phyloP scores from a whole-genome alignment of 1,140 invertebrate species.

The Lordiphosa collinella region DNA sequence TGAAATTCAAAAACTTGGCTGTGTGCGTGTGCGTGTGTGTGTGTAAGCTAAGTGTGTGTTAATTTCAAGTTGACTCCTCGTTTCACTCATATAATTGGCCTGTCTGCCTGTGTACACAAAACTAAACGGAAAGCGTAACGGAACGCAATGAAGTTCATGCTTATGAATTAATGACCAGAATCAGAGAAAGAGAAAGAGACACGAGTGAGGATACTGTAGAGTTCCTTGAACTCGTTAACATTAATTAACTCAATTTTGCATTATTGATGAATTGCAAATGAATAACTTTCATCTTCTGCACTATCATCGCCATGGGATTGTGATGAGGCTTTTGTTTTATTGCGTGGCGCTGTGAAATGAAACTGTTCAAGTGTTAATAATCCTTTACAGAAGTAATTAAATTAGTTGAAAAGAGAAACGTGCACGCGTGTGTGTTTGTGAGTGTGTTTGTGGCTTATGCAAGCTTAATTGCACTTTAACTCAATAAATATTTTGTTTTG shows the following conservation, averaged over 20 bases:
- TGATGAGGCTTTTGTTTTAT: too few species aligned
- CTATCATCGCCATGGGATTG: too few species aligned
- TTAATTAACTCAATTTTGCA: too few species aligned
- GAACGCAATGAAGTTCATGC: constrained; percentile 68
- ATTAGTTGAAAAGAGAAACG: neutral
- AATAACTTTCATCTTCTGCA: too few species aligned
- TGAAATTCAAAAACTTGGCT: constrained; percentile 69
- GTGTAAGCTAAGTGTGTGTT: constrained; percentile 40
- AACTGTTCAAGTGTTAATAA: too few species aligned
- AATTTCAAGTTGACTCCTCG: constrained; percentile 58
- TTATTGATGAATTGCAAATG: too few species aligned
- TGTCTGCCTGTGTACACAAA: constrained; percentile 21
- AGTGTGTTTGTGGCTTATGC: too few species aligned
- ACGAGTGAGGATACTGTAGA: neutral
- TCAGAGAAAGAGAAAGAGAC: neutral
- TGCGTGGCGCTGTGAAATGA: too few species aligned
- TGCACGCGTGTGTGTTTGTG: neutral
- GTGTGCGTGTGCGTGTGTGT: constrained; percentile 13
- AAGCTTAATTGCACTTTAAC: too few species aligned
- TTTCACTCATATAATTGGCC: constrained; percentile 51
- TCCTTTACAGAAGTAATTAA: too few species aligned
- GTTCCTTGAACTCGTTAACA: too few species aligned
- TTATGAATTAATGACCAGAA: constrained; percentile 67
- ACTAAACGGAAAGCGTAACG: constrained; percentile 29
- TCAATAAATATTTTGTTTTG: too few species aligned